Base-by-base conservation (phyloP, 2,113 vertebrate genomes). In the Hemibagrus wyckioides region DNA sequence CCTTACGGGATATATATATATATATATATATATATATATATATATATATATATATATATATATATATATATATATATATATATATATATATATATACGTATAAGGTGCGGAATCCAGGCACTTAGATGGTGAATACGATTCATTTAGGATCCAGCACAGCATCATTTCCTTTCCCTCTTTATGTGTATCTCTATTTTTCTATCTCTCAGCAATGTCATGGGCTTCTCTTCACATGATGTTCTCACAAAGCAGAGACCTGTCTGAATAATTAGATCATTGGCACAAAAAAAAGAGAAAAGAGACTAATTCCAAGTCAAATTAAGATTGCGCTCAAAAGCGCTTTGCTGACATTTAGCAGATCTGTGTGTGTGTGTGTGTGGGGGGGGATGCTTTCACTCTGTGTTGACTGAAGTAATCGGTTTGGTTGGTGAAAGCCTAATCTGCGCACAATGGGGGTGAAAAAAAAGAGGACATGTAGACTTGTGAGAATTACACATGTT, bases 301-400 rank as follows among this genome's bases (percentile, higher is more conserved):
- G 91, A 91, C 93, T 95, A 95, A 95, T 96, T 95, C 95, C 92
- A 94, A 94, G 94, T 93, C 94, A 95, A 95, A 95, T 95, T 94
- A 91, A 92, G 93, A 95, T 94, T 93, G 93, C 87, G 88, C 90
- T 95, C 94, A 93, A 92, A 95, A 94, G 89, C 93, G 93, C 93
- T 95, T 95, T 94, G 94, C 94, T 96, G 95, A 95, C 95, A 95
- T 96, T 96, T 95, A 95, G 92, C 92, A 94, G 94, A 95, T 95
- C 92, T 92, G 93, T 86, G 92, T 63, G 81, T 91, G 92, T 93
- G 92, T 4, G 39, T 8, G n/a, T 15, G 36, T 21, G 80, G 50
- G 52, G 83, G 10, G 50, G 88, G 92, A 89, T 92, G 91, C 91
- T 89, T 90, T 92, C 92, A 87, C 88, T 82, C 91, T 86, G 44